Percentiles rank a stretch among this genome's conserved stretches.
phyloP scores from a whole-genome alignment of 2,113 vertebrate genomes.

The Leiothrix lutea region DNA sequence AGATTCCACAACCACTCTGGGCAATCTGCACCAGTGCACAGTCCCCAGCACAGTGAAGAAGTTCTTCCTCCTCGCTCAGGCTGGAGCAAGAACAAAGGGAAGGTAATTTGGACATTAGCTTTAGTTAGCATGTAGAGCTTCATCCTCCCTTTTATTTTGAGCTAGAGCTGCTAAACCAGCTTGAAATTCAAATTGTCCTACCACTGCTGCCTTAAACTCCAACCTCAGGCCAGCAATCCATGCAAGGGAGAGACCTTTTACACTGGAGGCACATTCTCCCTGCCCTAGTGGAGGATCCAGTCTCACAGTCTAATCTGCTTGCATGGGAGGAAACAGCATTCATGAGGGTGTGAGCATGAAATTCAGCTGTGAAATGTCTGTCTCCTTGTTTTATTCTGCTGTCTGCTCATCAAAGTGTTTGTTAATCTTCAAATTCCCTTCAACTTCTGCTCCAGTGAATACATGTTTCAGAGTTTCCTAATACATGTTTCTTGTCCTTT shows the following conservation, averaged over 20 bases:
- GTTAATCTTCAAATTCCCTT: slow-evolving; percentile 28
- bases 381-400: not conserved
- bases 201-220: not conserved
- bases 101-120: not conserved
- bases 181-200: not conserved
- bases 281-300: not conserved
- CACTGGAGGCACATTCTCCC: not conserved
- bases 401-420: not conserved
- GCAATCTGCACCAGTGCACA: not conserved
- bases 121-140: not conserved
- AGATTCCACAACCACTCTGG: not conserved
- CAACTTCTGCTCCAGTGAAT: slow-evolving; percentile 7
- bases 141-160: not conserved
- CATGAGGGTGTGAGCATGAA: not conserved
- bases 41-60: not conserved
- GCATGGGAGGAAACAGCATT: not conserved
- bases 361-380: not conserved
- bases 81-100: not conserved
- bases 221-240: rapidly evolving
- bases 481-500: not conserved
- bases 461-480: not conserved
- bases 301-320: not conserved
- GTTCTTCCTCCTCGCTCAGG: not conserved
- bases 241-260: not conserved
- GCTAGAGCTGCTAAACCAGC: not conserved